A percentile compares a stretch with the other conserved stretches of the same genome.
These are phyloP conservation scores for Sebastes paucispinis DNA, from an alignment of 2,797 vertebrate genomes.

Conservation along the genomic window DNA sequence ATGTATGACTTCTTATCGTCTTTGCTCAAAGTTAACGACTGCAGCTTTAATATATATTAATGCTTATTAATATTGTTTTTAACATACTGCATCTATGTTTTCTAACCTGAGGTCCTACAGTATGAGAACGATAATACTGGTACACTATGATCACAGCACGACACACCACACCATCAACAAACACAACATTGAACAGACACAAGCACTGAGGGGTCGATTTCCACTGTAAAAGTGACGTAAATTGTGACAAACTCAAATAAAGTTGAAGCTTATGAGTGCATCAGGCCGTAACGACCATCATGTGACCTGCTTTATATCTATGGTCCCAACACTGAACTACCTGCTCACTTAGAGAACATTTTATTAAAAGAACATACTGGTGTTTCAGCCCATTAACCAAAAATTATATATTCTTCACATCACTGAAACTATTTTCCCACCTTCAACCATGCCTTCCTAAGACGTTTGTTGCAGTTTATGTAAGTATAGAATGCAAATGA, in stretches of 20 bases:
- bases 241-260: background rate
- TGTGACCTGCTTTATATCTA: background rate
- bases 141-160: conserved; percentile 26
- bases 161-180: conserved; percentile 38
- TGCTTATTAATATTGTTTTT: background rate
- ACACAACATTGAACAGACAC: conserved; percentile 9
- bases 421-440: background rate
- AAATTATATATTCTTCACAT: background rate
- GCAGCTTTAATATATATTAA: background rate
- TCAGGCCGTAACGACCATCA: background rate
- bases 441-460: background rate
- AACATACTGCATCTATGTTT: background rate
- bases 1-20: background rate
- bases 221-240: background rate
- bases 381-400: background rate
- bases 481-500: background rate
- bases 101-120: conserved; percentile 16
- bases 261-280: background rate
- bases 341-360: background rate
- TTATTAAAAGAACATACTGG: background rate
- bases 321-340: background rate
- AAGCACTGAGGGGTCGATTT: background rate
- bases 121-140: background rate
- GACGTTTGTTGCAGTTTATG: background rate
- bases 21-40: too few species aligned